Base-by-base conservation (phyloP, 1,140 invertebrate species). In the Cotesia chilonis region DNA sequence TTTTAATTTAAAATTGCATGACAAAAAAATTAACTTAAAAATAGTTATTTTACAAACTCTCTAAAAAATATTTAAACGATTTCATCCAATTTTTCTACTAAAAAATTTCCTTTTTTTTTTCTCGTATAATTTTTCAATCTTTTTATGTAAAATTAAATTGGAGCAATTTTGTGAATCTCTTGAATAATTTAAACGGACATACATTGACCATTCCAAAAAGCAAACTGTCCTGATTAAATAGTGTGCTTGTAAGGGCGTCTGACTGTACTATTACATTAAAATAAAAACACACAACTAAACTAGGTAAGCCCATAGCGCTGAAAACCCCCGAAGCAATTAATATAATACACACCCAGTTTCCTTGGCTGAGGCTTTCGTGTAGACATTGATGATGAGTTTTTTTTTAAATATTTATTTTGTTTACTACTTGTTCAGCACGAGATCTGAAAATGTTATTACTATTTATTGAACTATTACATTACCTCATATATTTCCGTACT, bases 381-480 rank as follows among this genome's bases (percentile, higher is more conserved):
- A 76, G 79, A 76, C 72, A 65, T 65, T 74, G 14, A 75, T 70
- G 52, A 57, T 73, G 6, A 3, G 6, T 47, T 47, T 47, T 41
- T 47, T 47, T 47, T 47, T 0, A 41, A 41, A 41, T 47, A 9
- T 9, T 47, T 47, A 47, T 47, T 47, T 68, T 77, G 28, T 77
- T 71, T 76, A 66, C 73, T 76, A 59, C 76, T 77, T 80, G 70
- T 78, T 76, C 66, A 74, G 76, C 76, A 77, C 79, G 77, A 71
- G 54, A 59, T 67, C 59, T 70, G 73, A 68, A 68, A 78, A 76
- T 74, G 67, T 69, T 70, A 59, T 72, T 75, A 63, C 63, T 51
- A 6, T 1, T 51, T 60, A 41, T 37, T 20, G 35, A 28, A 38
- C 9, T 63, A 28, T n/a, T 71, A 6, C 20, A 35, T 37, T 20